A percentile compares a stretch with the other conserved stretches of the same genome.
phyloP scores from a whole-genome alignment of 2,888 invertebrate species.

The Drosophila pseudotalamancana region DNA sequence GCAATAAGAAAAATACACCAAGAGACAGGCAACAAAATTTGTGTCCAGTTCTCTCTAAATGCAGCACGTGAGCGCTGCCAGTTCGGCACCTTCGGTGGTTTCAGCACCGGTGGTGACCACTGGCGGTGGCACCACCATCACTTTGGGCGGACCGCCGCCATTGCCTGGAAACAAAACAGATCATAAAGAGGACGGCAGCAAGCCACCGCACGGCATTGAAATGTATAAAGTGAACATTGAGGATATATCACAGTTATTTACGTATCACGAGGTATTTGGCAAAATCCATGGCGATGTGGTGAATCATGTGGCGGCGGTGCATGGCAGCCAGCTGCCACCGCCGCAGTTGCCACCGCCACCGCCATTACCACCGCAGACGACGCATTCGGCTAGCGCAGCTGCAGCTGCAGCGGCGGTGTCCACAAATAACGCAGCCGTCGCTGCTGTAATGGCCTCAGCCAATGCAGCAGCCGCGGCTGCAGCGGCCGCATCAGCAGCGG shows the following conservation, averaged over 20 bases:
- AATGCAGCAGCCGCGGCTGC: slow-evolving; percentile 76
- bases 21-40: slow-evolving; percentile 26
- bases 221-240: slow-evolving; percentile 93
- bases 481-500: slow-evolving; percentile 70
- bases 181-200: slow-evolving; percentile 73
- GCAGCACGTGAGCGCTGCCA: slow-evolving; percentile 81
- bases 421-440: slow-evolving; percentile 76
- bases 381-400: slow-evolving; percentile 73
- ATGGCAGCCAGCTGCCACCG: slow-evolving; percentile 82
- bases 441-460: slow-evolving; percentile 71
- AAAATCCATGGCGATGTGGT: slow-evolving; percentile 86
- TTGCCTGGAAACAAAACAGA: slow-evolving; percentile 60
- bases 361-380: slow-evolving; percentile 64
- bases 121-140: slow-evolving; percentile 82
- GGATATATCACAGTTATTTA: slow-evolving; percentile 92
- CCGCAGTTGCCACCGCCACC: slow-evolving; percentile 75
- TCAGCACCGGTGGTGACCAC: slow-evolving; percentile 73
- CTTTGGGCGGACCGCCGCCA: slow-evolving; percentile 71
- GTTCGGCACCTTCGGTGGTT: slow-evolving; percentile 71
- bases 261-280: slow-evolving; percentile 94
- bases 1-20: neutral
- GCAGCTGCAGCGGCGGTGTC: slow-evolving; percentile 78
- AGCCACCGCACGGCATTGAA: slow-evolving; percentile 86
- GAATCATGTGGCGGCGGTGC: slow-evolving; percentile 84
- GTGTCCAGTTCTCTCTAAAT: slow-evolving; percentile 58